These are phyloP conservation scores for Merodon equestris DNA, from an alignment of 2,888 invertebrate genomes.

Conservation along the genomic window DNA sequence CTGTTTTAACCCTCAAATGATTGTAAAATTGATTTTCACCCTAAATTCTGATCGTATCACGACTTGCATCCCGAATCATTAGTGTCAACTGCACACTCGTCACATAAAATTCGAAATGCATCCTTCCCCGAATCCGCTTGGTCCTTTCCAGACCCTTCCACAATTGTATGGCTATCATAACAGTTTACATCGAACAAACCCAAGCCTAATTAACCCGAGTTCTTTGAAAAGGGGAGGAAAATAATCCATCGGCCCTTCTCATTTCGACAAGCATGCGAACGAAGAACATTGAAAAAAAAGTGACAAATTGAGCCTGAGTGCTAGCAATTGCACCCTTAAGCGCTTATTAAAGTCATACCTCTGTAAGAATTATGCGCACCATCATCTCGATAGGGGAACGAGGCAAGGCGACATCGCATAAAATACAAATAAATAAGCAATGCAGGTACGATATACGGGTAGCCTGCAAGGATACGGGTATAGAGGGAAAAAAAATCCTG, in stretches of 20 bases:
- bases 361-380: background rate
- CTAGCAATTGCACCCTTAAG: constrained; percentile 52
- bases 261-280: background rate
- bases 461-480: constrained; percentile 18
- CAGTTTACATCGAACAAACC: constrained; percentile 38
- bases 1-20: too few relatives aligned
- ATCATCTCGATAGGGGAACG: too few relatives aligned
- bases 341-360: constrained; percentile 38
- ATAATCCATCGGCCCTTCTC: constrained; percentile 18
- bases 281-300: background rate
- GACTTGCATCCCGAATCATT: constrained; percentile 16
- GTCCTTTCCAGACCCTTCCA: too few relatives aligned
- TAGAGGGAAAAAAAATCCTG: constrained; percentile 34
- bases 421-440: constrained; percentile 45
- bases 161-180: constrained; percentile 31
- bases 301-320: constrained; percentile 62
- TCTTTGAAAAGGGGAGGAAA: constrained; percentile 18
- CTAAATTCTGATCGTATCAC: too few relatives aligned
- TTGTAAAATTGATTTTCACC: constrained; percentile 3
- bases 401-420: constrained; percentile 4
- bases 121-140: constrained; percentile 29
- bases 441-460: constrained; percentile 32
- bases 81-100: constrained; percentile 37
- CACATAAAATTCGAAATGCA: constrained; percentile 5
- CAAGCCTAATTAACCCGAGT: constrained; percentile 49